Evolutionary conservation across 1,140 invertebrate species (phyloP).

Genomic region (Apolygus lucorum): DNA sequence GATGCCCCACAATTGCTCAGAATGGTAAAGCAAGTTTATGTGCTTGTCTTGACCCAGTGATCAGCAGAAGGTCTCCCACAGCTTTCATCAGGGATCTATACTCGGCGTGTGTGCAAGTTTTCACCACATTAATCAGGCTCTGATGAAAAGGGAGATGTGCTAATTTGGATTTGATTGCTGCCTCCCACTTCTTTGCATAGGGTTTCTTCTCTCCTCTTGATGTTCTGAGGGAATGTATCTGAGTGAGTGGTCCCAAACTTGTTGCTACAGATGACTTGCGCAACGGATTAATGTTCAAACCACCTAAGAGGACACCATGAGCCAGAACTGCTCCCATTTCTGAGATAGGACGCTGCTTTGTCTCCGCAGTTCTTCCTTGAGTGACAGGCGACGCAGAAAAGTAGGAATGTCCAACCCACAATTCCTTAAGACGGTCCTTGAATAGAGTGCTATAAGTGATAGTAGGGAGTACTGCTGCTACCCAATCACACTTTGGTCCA

Average conservation of each 20-base stretch:
- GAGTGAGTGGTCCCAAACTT: background rate
- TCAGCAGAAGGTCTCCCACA: background rate
- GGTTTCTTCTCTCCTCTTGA: background rate
- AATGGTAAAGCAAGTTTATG: background rate
- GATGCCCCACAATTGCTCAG: background rate
- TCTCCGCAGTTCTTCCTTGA: background rate
- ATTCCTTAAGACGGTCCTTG: background rate
- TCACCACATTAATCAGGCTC: background rate
- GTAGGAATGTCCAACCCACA: background rate
- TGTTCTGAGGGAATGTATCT: background rate
- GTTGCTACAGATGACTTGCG: background rate
- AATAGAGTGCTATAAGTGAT: background rate
- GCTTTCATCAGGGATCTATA: background rate
- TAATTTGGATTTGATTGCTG: background rate
- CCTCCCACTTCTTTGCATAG: background rate
- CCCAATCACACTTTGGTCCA: background rate
- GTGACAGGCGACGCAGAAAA: background rate
- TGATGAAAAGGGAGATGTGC: background rate
- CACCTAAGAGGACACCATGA: background rate
- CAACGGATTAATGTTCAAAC: background rate
- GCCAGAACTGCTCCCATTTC: background rate
- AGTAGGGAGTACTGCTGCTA: background rate
- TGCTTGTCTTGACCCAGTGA: background rate
- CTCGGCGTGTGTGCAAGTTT: background rate
- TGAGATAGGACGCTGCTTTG: background rate